Base-by-base conservation (phyloP, 23 tunicate genomes). In the Halocynthia roretzi region DNA sequence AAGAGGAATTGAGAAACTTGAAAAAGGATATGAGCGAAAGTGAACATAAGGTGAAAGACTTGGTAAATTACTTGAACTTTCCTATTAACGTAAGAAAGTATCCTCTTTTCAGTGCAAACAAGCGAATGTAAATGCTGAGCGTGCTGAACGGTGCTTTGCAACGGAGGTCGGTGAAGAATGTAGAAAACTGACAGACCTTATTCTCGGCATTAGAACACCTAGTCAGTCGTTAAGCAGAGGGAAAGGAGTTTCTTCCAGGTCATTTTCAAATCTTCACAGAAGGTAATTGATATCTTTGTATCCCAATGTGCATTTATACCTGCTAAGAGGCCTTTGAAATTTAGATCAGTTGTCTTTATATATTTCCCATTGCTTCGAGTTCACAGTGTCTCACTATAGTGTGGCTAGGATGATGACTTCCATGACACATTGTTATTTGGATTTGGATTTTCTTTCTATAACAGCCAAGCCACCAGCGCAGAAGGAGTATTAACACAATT, bases 161-260 rank as follows among this genome's bases (percentile, higher is more conserved):
- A 64, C 63, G 17, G 78, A 74, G 31, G 56, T 74, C 56, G 22
- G 56, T 56, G 78, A 74, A 17, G 78, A 74, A 74, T 74, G 78
- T 74, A 6, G 19, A 44, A 74, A 74, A 54, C 55, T 74, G 2
- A 64, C 65, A 8, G 78, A 74, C 20, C 21, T 74, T 9, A 74
- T 74, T 14, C 78, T 62, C 17, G 78, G 78, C 0, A 74, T 74
- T 0, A 20, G 78, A 12, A 74, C 78, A 7, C 78, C 78, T 22
- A 74, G 78, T 54, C 78, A 74, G 31, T 74, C 78, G 56, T 19
- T 62, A 53, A 74, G 52, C 65, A 74, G 78, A 56, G 19, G 40
- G 15, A 54, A 62, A 8, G 56, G 64, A 7, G 31, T 74, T n/a
- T 40, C 64, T 14, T 74, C 78, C 31, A 20, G 78, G 31, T 74